phyloP scores from a whole-genome alignment of 2,113 vertebrate species.

The Thamnaconus septentrionalis region DNA sequence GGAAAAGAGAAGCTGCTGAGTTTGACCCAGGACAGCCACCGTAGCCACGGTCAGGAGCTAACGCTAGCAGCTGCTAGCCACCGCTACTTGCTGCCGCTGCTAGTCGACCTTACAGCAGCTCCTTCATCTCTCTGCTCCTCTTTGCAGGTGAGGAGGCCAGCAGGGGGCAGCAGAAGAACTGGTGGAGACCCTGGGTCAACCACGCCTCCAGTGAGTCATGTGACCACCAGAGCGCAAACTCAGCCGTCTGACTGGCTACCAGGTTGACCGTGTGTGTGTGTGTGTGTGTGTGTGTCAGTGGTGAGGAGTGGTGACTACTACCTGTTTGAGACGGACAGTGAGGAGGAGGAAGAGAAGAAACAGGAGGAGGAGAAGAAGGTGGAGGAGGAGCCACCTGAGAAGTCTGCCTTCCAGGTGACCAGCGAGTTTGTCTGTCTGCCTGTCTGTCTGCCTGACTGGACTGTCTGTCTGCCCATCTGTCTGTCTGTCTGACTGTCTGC shows the following conservation, averaged over 20 bases:
- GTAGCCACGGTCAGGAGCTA: conserved; percentile 53
- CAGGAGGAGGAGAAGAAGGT: conserved; percentile 74
- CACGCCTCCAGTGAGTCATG: conserved; percentile 93
- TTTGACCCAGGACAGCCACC: conserved; percentile 82
- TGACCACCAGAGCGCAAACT: conserved; percentile 42
- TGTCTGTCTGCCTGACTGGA: no score
- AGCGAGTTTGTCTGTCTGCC: no score
- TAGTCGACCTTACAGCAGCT: no score
- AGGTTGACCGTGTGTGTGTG: background rate
- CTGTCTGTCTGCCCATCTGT: background rate
- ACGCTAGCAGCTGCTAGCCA: background rate
- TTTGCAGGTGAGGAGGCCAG: conserved; percentile 81
- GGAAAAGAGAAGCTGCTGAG: conserved; percentile 92
- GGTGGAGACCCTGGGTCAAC: conserved; percentile 98
- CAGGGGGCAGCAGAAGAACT: conserved; percentile 85
- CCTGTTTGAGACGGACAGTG: conserved; percentile 97
- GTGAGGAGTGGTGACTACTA: conserved; percentile 97
- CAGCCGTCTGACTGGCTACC: background rate
- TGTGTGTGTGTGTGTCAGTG: conserved; percentile 71
- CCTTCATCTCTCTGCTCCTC: background rate
- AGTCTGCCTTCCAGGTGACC: conserved; percentile 90
- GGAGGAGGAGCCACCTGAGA: conserved; percentile 82
- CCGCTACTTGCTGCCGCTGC: no score
- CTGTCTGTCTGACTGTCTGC: no score
- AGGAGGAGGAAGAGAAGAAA: conserved; percentile 83